Conservation (phyloP, 2,797 vertebrate genomes). For the Micromesistius poutassou region DNA sequence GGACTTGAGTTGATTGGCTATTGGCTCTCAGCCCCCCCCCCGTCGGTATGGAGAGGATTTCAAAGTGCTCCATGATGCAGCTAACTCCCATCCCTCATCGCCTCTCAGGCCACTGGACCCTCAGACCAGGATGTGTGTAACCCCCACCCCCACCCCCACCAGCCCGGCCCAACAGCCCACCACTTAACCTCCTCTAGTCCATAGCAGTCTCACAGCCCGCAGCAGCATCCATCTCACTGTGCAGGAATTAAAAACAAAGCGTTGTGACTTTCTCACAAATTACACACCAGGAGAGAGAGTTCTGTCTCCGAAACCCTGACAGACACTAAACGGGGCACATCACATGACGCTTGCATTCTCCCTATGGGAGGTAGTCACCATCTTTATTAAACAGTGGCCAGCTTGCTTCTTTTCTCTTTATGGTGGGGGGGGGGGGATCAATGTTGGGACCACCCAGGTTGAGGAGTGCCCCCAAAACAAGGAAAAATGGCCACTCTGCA, state of each 20-base stretch:
- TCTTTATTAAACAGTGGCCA: conserved; percentile 53
- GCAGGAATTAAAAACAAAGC: background rate
- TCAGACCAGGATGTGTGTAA: conserved; percentile 1
- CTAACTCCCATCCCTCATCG: background rate
- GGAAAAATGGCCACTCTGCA: conserved; percentile 31
- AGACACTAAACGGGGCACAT: conserved; percentile 65
- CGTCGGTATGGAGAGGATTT: background rate
- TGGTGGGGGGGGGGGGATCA: conserved; percentile 5
- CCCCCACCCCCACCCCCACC: background rate
- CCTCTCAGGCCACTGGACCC: background rate
- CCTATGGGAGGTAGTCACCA: conserved; percentile 58
- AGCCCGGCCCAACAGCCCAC: background rate
- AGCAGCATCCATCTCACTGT: background rate
- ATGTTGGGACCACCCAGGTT: conserved; percentile 71
- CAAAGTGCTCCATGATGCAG: background rate
- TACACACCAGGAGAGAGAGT: conserved; percentile 27
- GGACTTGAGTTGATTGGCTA: background rate
- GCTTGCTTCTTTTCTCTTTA: conserved; percentile 54
- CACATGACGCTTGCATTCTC: conserved; percentile 63
- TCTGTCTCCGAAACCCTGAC: conserved; percentile 44
- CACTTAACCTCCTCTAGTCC: background rate
- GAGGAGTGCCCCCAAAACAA: conserved; percentile 42
- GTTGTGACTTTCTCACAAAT: background rate
- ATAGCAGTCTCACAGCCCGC: background rate
- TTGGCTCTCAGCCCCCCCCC: background rate